Base-by-base conservation (phyloP, 1,140 invertebrate species). In the Polypedilum pembai region DNA sequence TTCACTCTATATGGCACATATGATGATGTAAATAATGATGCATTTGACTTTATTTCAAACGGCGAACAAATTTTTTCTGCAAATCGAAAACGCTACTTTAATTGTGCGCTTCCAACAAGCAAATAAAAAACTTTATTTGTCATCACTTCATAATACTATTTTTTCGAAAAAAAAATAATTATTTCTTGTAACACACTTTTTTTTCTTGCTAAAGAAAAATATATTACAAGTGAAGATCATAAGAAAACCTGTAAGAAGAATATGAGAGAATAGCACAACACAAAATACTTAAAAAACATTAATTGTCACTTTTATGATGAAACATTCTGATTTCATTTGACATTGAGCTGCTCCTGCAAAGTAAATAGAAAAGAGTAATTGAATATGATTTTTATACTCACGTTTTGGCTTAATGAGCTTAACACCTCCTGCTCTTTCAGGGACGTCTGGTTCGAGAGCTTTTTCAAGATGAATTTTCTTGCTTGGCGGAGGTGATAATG, bases 321-420 rank as follows among this genome's bases (percentile, higher is more conserved):
- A 69, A 20, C 65, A 69, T 69, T 69, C 65, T 69, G 65, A 69
- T 7, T 69, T 18, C 17, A 69, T 20, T 17, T 69, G 74, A 74
- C 56, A n/a, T 74, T 63, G 24, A 33, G 24, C 24, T 33, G 24
- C 24, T 33, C 24, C 24, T 33, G 24, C 24, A 33, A 33, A 33
- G 24, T 33, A 33, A 33, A 33, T 33, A 33, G 24, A 33, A 33
- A 33, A 33, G 24, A 33, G 5, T 33, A 69, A 75, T 76, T 66
- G 7, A 74, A 41, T 56, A 40, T 74, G 74, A 76, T 75, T 33
- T 33, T 33, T 33, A 73, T 74, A 91, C 92, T 92, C 90, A 95
- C 94, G 90, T 88, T 93, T 94, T 76, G 90, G 90, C 86, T 94
- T 94, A 79, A 94, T 94, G 66, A 94, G 82, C 85, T 94, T 95